phyloP scores from a whole-genome alignment of 2,797 vertebrate genomes.

The Chromobotia macracanthus region DNA sequence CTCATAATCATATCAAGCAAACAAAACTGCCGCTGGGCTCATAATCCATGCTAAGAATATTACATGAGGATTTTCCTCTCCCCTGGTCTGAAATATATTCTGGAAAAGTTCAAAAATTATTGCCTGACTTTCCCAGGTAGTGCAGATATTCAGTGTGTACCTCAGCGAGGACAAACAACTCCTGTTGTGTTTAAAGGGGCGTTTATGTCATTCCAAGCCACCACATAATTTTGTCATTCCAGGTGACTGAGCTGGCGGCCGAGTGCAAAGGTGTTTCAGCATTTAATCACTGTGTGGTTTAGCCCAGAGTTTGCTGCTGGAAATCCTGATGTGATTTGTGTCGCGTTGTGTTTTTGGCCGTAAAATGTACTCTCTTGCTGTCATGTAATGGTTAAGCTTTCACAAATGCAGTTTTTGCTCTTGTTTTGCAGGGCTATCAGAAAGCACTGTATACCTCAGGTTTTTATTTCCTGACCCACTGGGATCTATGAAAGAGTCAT shows the following conservation, averaged over 20 bases:
- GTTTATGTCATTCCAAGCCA: constrained; percentile 36
- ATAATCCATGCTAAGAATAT: constrained; percentile 23
- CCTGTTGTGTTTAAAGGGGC: constrained; percentile 45
- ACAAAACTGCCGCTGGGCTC: constrained; percentile 22
- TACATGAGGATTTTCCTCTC: constrained; percentile 7
- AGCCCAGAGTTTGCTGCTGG: not conserved
- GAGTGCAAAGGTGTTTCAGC: constrained; percentile 50
- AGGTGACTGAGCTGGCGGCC: constrained; percentile 61
- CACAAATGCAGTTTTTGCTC: not conserved
- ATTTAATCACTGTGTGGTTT: constrained; percentile 31
- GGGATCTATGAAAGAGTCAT: not conserved
- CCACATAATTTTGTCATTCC: constrained; percentile 61
- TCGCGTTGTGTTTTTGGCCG: not conserved
- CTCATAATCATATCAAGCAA: constrained; percentile 24
- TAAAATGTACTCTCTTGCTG: not conserved
- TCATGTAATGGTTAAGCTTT: not conserved
- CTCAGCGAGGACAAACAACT: constrained; percentile 12
- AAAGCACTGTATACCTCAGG: not conserved
- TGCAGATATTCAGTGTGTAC: constrained; percentile 18
- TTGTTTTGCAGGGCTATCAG: not conserved
- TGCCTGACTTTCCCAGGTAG: not conserved
- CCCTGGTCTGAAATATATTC: not conserved
- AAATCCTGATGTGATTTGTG: constrained; percentile 14
- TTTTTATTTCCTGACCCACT: not conserved
- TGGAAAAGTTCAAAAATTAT: not conserved